A percentile compares a stretch with the other conserved stretches of the same genome.
Evolutionary conservation across 2,888 invertebrate genomes (phyloP).

Genomic region (Acheta domesticus): DNA sequence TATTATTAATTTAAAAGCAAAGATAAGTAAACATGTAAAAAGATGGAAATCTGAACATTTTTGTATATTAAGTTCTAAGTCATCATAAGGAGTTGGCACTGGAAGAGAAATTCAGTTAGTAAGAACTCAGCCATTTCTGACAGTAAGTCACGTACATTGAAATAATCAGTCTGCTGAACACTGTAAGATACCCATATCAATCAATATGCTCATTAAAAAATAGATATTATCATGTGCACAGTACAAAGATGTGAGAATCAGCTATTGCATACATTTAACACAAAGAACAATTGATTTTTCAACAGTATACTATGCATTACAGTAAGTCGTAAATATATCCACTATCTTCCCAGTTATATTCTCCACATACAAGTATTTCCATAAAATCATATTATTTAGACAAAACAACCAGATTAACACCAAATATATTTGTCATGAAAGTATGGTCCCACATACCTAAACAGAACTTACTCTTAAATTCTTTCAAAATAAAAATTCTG

Average conservation of each 20-base stretch:
- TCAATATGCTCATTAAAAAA: not conserved
- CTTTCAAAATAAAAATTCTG: not conserved
- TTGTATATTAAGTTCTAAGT: no score
- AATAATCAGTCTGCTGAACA: not conserved
- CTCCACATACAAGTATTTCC: not conserved
- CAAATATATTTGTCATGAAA: not conserved
- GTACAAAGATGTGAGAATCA: constrained; percentile 5
- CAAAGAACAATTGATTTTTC: not conserved
- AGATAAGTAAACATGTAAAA: no score
- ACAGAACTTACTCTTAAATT: not conserved
- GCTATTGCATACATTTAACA: not conserved
- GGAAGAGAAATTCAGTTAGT: no score
- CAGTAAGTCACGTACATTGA: not conserved
- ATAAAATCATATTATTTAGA: not conserved
- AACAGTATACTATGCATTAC: no score
- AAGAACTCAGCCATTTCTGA: no score
- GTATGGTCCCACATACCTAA: constrained; percentile 9
- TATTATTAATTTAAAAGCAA: no score
- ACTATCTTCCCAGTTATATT: constrained; percentile 3
- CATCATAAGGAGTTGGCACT: no score
- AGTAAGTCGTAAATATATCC: not conserved
- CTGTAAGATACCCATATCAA: not conserved
- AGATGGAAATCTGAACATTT: no score
- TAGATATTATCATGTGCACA: constrained; percentile 18
- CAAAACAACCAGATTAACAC: not conserved